Base-by-base conservation (phyloP, 1,140 invertebrate species). In the Sarcophaga bullata region DNA sequence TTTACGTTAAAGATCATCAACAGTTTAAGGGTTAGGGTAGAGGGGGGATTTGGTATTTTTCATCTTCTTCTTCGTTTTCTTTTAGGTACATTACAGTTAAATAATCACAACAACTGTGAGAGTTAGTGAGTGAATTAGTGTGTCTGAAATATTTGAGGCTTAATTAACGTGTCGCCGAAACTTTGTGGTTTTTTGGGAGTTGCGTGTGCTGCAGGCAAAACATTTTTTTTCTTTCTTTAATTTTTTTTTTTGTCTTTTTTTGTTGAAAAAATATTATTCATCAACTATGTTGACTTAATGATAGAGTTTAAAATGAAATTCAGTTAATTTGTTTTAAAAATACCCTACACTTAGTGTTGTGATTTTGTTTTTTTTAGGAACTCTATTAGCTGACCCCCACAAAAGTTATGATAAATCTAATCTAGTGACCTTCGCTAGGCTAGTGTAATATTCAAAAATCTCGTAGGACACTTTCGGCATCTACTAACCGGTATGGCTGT, bases 91-190 rank as follows among this genome's bases (percentile, higher is more conserved):
- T 68, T 68, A 68, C 17, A 68, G 62, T 58, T 58, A 58, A 58
- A 13, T n/a, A 13, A 58, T n/a, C 15, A 58, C 7, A 58, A 62
- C n/a, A n/a, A 17, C 17, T 68, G 62, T 68, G 19, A 0, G n/a
- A 19, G n/a, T 68, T n/a, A 58, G 54, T 58, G 54, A 58, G 54
- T 58, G 54, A 58, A 58, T 58, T 58, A 58, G 54, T 68, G n/a
- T 68, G 62, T 68, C 62, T 68, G 62, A 68, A 25, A 19, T 19
- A 9, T 68, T 68, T 68, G 62, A 68, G 19, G 62, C 62, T 68
- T 68, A 68, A 68, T 68, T 68, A 68, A 68, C 62, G 62, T 68
- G 62, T 68, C 62, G 62, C 62, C 62, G 62, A 68, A 68, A 68
- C 10, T 68, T 68, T 68, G 25, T 37, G 17, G 62, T 68, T 19